Conservation (phyloP, 2,888 invertebrate species). For the Acleris holmiana region DNA sequence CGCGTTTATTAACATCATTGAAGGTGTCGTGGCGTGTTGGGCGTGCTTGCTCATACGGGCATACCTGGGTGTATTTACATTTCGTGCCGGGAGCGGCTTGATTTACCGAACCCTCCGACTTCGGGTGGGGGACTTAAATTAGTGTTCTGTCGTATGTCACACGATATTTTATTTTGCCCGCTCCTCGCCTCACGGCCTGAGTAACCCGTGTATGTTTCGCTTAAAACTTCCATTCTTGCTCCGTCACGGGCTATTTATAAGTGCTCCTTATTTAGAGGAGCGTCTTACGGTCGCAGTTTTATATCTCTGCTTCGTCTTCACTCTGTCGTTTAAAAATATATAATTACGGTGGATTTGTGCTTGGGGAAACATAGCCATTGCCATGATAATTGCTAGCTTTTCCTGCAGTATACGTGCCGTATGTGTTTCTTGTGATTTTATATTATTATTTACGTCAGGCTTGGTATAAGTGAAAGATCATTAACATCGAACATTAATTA, state of each 20-base stretch:
- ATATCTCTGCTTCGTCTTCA: constrained; percentile 39
- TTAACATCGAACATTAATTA: constrained; percentile 19
- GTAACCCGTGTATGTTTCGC: constrained; percentile 60
- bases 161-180: constrained; percentile 72
- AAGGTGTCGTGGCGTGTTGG: constrained; percentile 66
- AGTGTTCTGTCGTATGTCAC: constrained; percentile 76
- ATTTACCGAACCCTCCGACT: constrained; percentile 68
- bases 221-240: constrained; percentile 68
- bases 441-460: constrained; percentile 4
- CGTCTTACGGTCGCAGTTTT: constrained; percentile 51
- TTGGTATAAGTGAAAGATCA: not conserved
- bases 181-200: constrained; percentile 48
- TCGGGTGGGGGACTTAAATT: constrained; percentile 74
- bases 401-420: too few species aligned
- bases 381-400: too few species aligned
- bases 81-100: constrained; percentile 75
- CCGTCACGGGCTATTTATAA: constrained; percentile 76
- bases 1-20: constrained; percentile 62
- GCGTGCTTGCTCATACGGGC: constrained; percentile 61
- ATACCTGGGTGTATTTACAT: constrained; percentile 61
- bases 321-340: not conserved
- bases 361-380: too few species aligned
- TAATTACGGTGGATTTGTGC: not conserved
- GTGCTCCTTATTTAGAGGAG: constrained; percentile 68
- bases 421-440: not conserved